These are phyloP conservation scores for Formicarius rufipectus DNA, from an alignment of 2,113 vertebrate genomes.

Conservation along the genomic window DNA sequence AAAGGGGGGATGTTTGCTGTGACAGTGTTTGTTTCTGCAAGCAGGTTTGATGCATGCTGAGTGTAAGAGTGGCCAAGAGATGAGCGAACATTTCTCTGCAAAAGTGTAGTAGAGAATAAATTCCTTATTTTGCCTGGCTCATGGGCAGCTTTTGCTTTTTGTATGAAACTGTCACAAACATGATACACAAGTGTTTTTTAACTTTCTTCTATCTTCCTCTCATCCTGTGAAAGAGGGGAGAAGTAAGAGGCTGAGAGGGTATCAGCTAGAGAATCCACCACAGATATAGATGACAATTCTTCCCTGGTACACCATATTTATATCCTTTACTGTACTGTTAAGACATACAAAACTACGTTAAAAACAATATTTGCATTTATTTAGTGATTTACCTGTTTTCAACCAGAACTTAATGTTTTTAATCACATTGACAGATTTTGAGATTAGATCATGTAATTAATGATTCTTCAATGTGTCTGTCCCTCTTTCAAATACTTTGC, in stretches of 20 bases:
- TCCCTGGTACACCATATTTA: background rate
- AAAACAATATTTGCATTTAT: background rate
- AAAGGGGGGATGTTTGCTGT: fast-evolving
- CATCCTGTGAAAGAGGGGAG: background rate
- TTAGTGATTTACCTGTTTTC: background rate
- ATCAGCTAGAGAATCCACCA: background rate
- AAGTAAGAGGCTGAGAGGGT: background rate
- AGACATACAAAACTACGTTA: background rate
- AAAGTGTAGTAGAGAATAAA: background rate
- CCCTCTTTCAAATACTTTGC: background rate
- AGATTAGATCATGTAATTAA: background rate
- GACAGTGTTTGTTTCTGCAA: background rate
- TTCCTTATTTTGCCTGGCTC: background rate
- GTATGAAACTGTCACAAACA: background rate
- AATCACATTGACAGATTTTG: background rate
- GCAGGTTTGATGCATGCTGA: fast-evolving
- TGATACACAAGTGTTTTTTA: background rate
- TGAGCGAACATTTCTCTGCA: background rate
- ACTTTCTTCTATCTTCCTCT: background rate
- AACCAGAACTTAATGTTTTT: background rate
- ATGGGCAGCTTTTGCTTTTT: background rate
- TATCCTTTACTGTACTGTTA: background rate
- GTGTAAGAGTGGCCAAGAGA: background rate
- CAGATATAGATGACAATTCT: background rate
- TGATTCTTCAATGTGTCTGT: background rate